phyloP scores from a whole-genome alignment of 2,797 vertebrate genomes.

The Malacoctenus gilli region DNA sequence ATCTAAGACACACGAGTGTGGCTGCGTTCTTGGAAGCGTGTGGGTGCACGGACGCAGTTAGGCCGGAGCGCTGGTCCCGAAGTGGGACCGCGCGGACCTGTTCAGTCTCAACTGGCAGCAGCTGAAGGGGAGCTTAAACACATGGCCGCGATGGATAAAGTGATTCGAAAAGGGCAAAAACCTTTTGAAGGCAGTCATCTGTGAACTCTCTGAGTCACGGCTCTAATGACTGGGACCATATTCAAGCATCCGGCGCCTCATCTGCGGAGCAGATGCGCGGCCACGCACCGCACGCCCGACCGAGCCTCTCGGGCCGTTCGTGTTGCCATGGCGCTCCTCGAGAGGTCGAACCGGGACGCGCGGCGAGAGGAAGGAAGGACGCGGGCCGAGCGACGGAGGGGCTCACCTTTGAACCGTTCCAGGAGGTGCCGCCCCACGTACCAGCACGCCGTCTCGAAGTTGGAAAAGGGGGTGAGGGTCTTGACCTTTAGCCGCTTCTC shows the following conservation, averaged over 20 bases:
- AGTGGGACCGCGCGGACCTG: too few relatives aligned
- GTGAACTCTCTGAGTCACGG: conserved; percentile 76
- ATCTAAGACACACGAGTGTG: too few relatives aligned
- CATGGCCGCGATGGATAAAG: conserved; percentile 79
- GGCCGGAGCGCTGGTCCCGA: too few relatives aligned
- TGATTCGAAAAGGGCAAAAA: conserved; percentile 77
- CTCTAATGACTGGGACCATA: conserved; percentile 84
- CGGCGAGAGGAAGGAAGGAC: too few relatives aligned
- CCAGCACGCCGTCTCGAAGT: conserved; percentile 98
- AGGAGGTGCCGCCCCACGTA: conserved; percentile 94
- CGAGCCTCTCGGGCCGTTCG: too few relatives aligned
- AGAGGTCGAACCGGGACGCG: too few relatives aligned
- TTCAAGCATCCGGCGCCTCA: conserved; percentile 75
- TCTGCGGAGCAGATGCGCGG: conserved; percentile 83
- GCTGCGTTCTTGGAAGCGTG: too few relatives aligned
- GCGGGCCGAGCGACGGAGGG: too few relatives aligned
- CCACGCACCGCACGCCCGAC: too few relatives aligned
- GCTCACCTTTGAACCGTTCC: conserved; percentile 94
- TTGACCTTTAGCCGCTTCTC: conserved; percentile 93
- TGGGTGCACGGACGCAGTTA: too few relatives aligned
- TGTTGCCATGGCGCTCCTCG: too few relatives aligned
- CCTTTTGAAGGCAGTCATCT: conserved; percentile 85
- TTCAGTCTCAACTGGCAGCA: too few relatives aligned
- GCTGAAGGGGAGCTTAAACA: conserved; percentile 81
- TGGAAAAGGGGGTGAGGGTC: conserved; percentile 93